Evolutionary conservation across 2,113 vertebrate species (phyloP).

Genomic region (Columba janthina): DNA sequence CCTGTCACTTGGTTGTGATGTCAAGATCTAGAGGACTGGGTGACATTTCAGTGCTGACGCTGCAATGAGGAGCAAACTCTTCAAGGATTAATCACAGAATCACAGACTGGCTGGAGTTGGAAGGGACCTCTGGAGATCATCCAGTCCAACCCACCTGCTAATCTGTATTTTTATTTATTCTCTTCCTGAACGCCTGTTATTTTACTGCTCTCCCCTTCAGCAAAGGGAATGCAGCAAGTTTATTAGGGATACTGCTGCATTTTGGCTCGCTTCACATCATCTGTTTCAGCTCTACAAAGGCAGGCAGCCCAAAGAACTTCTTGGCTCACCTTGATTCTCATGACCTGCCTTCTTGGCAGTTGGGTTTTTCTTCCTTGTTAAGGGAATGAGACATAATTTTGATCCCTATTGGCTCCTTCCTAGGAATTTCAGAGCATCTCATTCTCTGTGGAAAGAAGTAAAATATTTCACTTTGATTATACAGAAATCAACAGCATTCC

Average conservation of each 20-base stretch:
- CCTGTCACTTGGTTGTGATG: neutral
- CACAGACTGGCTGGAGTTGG: too few species aligned
- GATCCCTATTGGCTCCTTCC: neutral
- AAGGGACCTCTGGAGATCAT: too few species aligned
- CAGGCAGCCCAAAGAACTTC: neutral
- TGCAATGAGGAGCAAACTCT: neutral
- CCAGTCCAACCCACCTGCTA: too few species aligned
- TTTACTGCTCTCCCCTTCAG: neutral
- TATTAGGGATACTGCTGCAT: rapidly evolving
- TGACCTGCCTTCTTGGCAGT: neutral
- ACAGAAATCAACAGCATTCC: neutral
- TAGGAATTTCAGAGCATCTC: neutral
- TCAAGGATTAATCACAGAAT: neutral
- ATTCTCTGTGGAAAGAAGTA: conserved; percentile 24
- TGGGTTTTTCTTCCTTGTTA: neutral
- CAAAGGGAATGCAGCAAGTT: neutral
- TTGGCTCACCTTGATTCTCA: conserved; percentile 29
- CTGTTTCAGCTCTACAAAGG: neutral
- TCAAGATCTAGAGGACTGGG: neutral
- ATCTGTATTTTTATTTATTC: neutral
- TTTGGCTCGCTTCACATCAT: neutral
- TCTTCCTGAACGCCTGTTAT: neutral
- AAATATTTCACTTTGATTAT: neutral
- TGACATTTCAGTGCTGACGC: neutral
- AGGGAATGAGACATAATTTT: neutral